Conservation (phyloP, 2,888 invertebrate species). For the Cryptosula pallasiana region DNA sequence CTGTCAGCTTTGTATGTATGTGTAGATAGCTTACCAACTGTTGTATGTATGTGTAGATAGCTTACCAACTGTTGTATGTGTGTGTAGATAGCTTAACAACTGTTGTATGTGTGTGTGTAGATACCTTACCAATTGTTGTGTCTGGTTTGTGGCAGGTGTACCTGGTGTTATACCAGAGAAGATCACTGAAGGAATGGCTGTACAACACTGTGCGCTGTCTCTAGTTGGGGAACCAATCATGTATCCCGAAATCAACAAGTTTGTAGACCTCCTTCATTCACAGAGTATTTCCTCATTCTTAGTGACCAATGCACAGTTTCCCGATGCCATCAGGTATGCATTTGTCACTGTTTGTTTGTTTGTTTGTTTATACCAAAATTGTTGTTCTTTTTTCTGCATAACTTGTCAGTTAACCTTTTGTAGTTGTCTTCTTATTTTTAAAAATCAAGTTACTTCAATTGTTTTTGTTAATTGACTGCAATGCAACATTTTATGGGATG, state of each 20-base stretch:
- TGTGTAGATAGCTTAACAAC: too few species aligned
- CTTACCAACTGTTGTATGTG: not conserved
- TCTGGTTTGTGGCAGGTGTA: conserved; percentile 52
- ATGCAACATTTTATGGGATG: too few species aligned
- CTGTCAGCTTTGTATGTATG: too few species aligned
- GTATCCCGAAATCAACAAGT: conserved; percentile 60
- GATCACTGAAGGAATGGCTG: conserved; percentile 56
- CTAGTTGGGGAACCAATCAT: conserved; percentile 62
- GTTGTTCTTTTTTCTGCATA: too few species aligned
- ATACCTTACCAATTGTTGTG: not conserved
- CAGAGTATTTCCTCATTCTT: conserved; percentile 59
- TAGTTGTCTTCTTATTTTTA: too few species aligned
- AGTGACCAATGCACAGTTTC: conserved; percentile 62
- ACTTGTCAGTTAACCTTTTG: too few species aligned
- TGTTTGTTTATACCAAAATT: too few species aligned
- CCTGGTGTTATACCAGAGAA: conserved; percentile 58
- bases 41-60: not conserved
- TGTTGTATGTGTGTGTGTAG: conserved; percentile 1
- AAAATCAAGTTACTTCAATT: too few species aligned
- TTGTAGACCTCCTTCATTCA: conserved; percentile 56
- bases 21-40: too few species aligned
- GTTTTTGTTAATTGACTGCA: too few species aligned
- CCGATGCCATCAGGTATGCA: conserved; percentile 57
- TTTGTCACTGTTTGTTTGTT: too few species aligned
- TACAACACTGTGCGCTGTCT: conserved; percentile 59